phyloP scores from a whole-genome alignment of 2,888 invertebrate genomes.

The Cetonia aurata region DNA sequence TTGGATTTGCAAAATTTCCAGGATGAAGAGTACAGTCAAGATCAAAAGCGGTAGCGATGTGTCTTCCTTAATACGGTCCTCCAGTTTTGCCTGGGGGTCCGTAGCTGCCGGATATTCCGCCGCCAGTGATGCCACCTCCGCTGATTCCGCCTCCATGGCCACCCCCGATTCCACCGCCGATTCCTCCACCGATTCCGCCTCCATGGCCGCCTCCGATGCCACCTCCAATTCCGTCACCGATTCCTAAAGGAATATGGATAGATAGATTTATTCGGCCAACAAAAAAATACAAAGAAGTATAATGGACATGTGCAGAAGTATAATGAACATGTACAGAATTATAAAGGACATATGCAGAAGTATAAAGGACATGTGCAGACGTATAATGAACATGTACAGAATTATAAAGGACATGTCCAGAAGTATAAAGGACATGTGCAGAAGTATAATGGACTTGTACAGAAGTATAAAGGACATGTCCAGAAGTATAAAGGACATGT shows the following conservation, averaged over 20 bases:
- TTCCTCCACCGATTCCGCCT: conserved; percentile 57
- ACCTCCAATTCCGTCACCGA: conserved; percentile 58
- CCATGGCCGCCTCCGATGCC: conserved; percentile 56
- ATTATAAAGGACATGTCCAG: too few relatives aligned
- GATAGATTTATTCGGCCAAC: background rate
- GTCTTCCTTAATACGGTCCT: conserved; percentile 64
- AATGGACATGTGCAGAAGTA: too few relatives aligned
- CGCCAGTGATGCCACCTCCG: conserved; percentile 54
- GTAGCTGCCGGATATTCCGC: conserved; percentile 63
- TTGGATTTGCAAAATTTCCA: background rate
- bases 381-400: too few relatives aligned
- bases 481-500: too few relatives aligned
- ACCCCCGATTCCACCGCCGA: conserved; percentile 65
- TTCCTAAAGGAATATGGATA: conserved; percentile 46
- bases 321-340: too few relatives aligned
- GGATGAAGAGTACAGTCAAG: conserved; percentile 3
- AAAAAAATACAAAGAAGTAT: too few relatives aligned
- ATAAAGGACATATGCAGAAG: too few relatives aligned
- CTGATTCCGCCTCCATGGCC: conserved; percentile 56
- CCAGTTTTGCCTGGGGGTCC: conserved; percentile 67
- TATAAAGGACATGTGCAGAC: too few relatives aligned
- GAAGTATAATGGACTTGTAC: too few relatives aligned
- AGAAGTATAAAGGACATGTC: too few relatives aligned
- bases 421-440: too few relatives aligned
- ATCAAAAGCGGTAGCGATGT: conserved; percentile 10